These are phyloP conservation scores for Drosophila histrio DNA, from an alignment of 2,888 invertebrate species.

Conservation along the genomic window DNA sequence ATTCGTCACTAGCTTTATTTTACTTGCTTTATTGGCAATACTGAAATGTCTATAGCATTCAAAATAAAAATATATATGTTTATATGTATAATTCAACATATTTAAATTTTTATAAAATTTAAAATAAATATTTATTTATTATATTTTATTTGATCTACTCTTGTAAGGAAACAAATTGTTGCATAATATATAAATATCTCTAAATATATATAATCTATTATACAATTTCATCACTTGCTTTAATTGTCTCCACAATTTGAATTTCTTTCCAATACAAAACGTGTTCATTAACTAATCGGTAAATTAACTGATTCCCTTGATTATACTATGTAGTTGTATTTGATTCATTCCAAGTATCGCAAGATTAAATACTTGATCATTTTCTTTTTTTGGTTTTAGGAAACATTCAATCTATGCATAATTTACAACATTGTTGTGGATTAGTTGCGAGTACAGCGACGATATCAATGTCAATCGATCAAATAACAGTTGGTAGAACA, in stretches of 20 bases:
- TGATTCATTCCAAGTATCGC: not conserved
- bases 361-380: slow-evolving; percentile 4
- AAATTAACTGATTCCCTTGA: not conserved
- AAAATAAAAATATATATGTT: too few relatives aligned
- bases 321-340: slow-evolving; percentile 2
- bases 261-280: not conserved
- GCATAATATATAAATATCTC: too few relatives aligned
- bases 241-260: not conserved
- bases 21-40: too few relatives aligned
- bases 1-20: too few relatives aligned
- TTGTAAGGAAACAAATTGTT: too few relatives aligned
- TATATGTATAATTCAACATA: too few relatives aligned
- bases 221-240: not conserved
- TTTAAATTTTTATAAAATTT: too few relatives aligned
- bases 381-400: not conserved
- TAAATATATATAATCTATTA: too few relatives aligned
- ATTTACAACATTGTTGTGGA: slow-evolving; percentile 49
- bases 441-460: slow-evolving; percentile 22
- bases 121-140: too few relatives aligned
- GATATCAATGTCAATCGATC: slow-evolving; percentile 46
- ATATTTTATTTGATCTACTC: too few relatives aligned
- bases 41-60: too few relatives aligned
- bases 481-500: slow-evolving; percentile 34
- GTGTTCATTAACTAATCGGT: not conserved
- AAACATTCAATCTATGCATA: slow-evolving; percentile 23